Conservation (phyloP, 2,888 invertebrate genomes). For the Galeopsomyia nigrocyanea region DNA sequence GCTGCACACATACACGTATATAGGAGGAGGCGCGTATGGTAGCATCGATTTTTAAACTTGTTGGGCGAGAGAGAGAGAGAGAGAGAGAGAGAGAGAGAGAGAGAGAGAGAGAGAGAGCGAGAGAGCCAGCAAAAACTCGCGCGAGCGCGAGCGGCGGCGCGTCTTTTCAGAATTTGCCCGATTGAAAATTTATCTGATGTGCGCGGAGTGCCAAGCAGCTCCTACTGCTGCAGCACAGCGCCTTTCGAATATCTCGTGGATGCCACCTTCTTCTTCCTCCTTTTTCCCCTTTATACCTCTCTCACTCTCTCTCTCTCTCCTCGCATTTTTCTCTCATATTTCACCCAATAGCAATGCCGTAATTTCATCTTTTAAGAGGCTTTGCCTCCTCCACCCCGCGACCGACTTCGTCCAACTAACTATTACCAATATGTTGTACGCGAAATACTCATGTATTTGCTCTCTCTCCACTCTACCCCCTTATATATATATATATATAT, state of each 20-base stretch:
- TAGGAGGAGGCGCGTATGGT: background rate
- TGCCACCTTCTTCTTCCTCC: slow-evolving; percentile 12
- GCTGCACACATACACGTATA: background rate
- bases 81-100: slow-evolving; percentile 16
- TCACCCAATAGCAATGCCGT: slow-evolving; percentile 22
- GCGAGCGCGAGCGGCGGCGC: slow-evolving; percentile 10
- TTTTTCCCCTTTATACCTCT: slow-evolving; percentile 3
- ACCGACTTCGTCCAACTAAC: slow-evolving; percentile 24
- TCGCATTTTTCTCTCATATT: slow-evolving; percentile 23
- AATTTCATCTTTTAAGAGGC: slow-evolving; percentile 27
- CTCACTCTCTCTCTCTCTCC: background rate
- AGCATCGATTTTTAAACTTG: slow-evolving; percentile 64
- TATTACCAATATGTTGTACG: slow-evolving; percentile 13
- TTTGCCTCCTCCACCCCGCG: background rate
- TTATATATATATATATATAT: no score
- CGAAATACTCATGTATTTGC: slow-evolving; percentile 5
- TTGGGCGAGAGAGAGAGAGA: slow-evolving; percentile 28
- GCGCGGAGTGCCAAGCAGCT: slow-evolving; percentile 56
- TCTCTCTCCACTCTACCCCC: background rate
- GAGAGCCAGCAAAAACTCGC: slow-evolving; percentile 13
- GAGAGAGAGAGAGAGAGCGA: slow-evolving; percentile 19
- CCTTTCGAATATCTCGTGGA: slow-evolving; percentile 32
- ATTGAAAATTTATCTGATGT: slow-evolving; percentile 66
- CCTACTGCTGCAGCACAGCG: slow-evolving; percentile 40
- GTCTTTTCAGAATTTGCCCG: slow-evolving; percentile 64